Base-by-base conservation (phyloP, 1,140 invertebrate genomes). In the Macrotrachela quadricornifera region DNA sequence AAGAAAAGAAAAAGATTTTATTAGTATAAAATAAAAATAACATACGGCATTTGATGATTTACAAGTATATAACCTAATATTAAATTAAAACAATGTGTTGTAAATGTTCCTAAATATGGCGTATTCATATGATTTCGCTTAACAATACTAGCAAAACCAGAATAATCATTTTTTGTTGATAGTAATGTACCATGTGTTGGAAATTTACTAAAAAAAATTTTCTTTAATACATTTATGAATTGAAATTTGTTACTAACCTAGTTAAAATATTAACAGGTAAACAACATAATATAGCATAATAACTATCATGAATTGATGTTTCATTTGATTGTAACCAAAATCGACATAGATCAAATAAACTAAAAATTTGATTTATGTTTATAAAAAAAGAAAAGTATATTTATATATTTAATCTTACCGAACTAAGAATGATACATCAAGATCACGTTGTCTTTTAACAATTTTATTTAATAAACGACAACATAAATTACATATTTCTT, bases 41-140 rank as follows among this genome's bases (percentile, higher is more conserved):
- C 21, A 50, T 38, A 72, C 70, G 71, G 58, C 16, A 73, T 64
- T 41, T 64, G 57, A 12, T 64, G 65, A 37, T 75, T 73, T 61
- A 78, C 75, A 8, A 83, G 65, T 9, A 85, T 71, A 62, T 74
- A 80, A 17, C 76, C 75, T 74, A 83, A 80, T 51, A 83, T 78
- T 30, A 73, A 73, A 66, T 78, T 79, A 59, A 83, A 84, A 61
- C 82, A 78, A 57, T 79, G 76, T 16, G 76, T 71, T 45, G 79
- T 75, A 67, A 84, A 77, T 56, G 78, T 77, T 11, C 76, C 76
- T 16, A 57, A 55, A 1, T 66, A 64, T 6, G 58, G 54, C 9
- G 59, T 55, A 12, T 54, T 60, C 15, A 67, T 60, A 57, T 66
- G 63, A 43, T 56, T 38, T 16, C 63, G 21, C 8, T 30, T 30